Percentiles rank a stretch among this genome's conserved stretches.
phyloP scores from a whole-genome alignment of 2,113 vertebrate species.

The Syrmaticus mikado region DNA sequence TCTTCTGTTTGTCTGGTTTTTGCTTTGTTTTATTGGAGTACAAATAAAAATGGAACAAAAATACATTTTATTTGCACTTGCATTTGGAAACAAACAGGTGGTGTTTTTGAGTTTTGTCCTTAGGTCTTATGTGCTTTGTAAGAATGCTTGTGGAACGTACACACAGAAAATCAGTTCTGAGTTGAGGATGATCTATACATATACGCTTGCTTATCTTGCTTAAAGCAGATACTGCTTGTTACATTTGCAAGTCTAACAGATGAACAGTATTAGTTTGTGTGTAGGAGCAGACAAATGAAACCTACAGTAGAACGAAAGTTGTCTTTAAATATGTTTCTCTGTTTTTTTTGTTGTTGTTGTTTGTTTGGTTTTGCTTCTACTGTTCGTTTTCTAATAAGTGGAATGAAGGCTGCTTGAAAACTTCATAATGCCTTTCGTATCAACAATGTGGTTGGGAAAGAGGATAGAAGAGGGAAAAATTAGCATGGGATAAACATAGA shows the following conservation, averaged over 20 bases:
- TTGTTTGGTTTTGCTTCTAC: neutral
- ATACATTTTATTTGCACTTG: neutral
- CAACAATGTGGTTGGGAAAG: neutral
- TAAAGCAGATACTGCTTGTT: neutral
- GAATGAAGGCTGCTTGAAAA: neutral
- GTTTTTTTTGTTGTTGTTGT: neutral
- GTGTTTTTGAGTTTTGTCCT: constrained; percentile 21
- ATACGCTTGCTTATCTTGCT: neutral
- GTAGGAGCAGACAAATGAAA: neutral
- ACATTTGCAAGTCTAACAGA: neutral
- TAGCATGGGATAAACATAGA: neutral
- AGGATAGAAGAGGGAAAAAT: neutral
- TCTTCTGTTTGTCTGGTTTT: neutral
- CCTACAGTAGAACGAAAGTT: neutral
- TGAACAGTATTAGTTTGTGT: neutral
- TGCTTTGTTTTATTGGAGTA: neutral
- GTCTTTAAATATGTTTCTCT: neutral
- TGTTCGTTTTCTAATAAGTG: neutral
- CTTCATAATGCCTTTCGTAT: neutral
- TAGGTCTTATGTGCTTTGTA: constrained; percentile 8
- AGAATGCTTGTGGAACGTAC: neutral
- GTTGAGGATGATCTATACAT: neutral
- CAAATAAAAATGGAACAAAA: neutral
- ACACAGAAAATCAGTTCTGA: neutral
- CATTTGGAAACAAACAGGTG: constrained; percentile 16